Base-by-base conservation (phyloP, 53 echinoderm and acorn worm genomes). In the Apostichopus leukothele region DNA sequence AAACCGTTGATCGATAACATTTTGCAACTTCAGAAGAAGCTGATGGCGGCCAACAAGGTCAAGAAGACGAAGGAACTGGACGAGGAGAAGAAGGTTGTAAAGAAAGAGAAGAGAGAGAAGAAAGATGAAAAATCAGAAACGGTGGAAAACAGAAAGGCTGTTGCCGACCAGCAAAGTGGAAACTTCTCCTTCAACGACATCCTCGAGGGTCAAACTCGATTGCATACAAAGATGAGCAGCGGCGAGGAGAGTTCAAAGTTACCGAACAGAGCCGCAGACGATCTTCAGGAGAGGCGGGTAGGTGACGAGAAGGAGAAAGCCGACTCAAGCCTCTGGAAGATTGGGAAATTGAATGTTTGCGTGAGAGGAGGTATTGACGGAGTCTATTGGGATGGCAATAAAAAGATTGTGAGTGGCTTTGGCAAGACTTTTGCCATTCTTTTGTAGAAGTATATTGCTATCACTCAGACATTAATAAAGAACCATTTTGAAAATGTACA, bases 271-370 rank as follows among this genome's bases (percentile, higher is more conserved):
- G n/a, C 10, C 19, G 22, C 10, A 85, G 67, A 67, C 11, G 50
- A 85, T 5, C 1, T 12, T 20, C 10, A 20, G 60, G 25, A 67
- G 60, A 18, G 6, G 10, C 19, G 10, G 14, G 67, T 1, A 26
- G 60, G 11, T 26, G 50, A 63, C 5, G 59, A 53, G 54, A 59
- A 80, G 19, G 66, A 13, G 16, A 85, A 50, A 22, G 85, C 85
- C 11, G 66, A 85, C 18, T 6, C 50, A 59, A 23, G 85, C 9
- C 7, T 85, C 67, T 85, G 85, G 85, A 85, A 85, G 50, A 22
- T 85, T 39, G 85, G 85, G 9, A 85, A 85, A 67, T 67, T 85
- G 23, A 85, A 39, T 16, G 57, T 85, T 25, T 66, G 67, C n/a
- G 14, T 85, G 4, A 50, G 14, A 23, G 85, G 85, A 66, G 68